Percentiles rank a stretch among this genome's conserved stretches.
Conservation (phyloP, 2,888 invertebrate genomes). For the Pyrrhosoma nymphula region DNA sequence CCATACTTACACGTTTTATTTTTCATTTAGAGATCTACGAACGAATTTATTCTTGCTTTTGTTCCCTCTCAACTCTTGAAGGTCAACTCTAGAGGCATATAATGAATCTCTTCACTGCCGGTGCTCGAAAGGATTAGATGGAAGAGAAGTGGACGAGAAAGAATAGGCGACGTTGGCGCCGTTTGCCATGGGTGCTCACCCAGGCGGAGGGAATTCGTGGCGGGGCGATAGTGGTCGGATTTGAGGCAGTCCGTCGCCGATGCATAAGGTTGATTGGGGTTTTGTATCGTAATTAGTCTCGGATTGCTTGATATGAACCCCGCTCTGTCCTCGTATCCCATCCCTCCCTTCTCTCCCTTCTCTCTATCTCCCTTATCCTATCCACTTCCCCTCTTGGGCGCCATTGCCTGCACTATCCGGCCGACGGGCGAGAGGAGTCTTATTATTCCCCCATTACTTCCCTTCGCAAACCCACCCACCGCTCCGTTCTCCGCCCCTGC, state of each 20-base stretch:
- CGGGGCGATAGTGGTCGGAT: not conserved
- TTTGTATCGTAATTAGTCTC: conserved; percentile 46
- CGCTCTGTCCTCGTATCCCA: conserved; percentile 71
- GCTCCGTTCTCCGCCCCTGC: not conserved
- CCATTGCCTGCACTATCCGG: conserved; percentile 23
- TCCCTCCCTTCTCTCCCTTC: conserved; percentile 42
- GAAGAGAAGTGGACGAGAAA: not conserved
- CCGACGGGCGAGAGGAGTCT: conserved; percentile 20
- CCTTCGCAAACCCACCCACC: conserved; percentile 58
- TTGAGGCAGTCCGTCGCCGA: conserved; percentile 20
- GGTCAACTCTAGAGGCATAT: too few relatives aligned
- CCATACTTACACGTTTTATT: too few relatives aligned
- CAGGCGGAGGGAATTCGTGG: not conserved
- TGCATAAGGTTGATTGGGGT: conserved; percentile 29
- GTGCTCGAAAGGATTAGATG: too few relatives aligned
- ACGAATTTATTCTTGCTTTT: too few relatives aligned
- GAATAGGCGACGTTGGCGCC: conserved; percentile 4
- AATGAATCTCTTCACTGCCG: too few relatives aligned
- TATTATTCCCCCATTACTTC: conserved; percentile 52
- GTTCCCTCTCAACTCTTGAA: too few relatives aligned
- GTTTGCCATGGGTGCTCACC: not conserved
- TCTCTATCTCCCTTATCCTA: not conserved
- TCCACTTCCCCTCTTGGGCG: conserved; percentile 23
- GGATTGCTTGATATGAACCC: conserved; percentile 72
- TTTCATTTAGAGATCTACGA: too few relatives aligned